Conservation (phyloP, 2,113 vertebrate species). For the Atrichornis clamosus region DNA sequence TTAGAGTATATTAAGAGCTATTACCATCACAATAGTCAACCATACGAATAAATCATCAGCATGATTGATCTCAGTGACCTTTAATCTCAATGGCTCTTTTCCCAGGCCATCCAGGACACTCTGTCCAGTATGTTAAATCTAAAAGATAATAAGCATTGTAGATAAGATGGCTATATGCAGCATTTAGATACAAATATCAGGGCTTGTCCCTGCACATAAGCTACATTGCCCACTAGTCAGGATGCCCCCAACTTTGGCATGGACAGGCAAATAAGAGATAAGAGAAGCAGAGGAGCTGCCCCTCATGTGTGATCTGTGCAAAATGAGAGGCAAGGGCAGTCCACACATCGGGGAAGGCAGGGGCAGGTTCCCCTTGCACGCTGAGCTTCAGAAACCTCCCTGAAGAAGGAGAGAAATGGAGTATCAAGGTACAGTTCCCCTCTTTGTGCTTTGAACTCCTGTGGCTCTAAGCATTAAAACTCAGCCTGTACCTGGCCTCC, state of each 20-base stretch:
- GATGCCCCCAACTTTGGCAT: background rate
- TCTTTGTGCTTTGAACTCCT: background rate
- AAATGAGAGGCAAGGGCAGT: background rate
- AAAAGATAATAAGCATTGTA: background rate
- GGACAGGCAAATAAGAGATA: background rate
- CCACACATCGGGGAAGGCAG: background rate
- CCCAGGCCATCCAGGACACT: constrained; percentile 5
- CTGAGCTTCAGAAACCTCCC: background rate
- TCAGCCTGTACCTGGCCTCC: background rate
- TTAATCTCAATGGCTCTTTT: constrained; percentile 19
- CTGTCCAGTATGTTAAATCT: background rate
- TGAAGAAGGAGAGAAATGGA: background rate
- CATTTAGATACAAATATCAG: background rate
- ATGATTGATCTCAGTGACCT: constrained; percentile 5
- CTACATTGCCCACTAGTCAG: background rate
- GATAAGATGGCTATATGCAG: background rate
- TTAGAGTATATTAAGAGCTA: too few relatives aligned
- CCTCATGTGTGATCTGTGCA: background rate
- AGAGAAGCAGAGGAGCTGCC: background rate
- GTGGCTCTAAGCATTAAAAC: background rate
- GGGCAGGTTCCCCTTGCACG: background rate
- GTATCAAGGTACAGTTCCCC: background rate
- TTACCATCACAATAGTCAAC: background rate
- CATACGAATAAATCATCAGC: constrained; percentile 8
- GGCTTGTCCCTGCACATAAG: background rate